Evolutionary conservation across 2,797 vertebrate species (phyloP).

Genomic region (Sebastes minor): DNA sequence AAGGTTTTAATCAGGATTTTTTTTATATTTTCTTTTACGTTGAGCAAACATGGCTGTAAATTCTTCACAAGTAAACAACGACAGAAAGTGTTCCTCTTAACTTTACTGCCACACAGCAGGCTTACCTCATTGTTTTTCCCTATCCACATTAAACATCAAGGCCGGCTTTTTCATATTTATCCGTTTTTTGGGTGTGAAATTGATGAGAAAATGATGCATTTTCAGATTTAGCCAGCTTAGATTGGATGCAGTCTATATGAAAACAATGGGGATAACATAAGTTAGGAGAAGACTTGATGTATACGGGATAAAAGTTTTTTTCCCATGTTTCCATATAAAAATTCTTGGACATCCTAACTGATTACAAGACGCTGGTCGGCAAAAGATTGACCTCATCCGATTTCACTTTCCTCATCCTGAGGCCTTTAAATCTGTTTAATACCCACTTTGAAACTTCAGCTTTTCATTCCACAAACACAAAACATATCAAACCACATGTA

Average conservation of each 20-base stretch:
- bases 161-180: background rate
- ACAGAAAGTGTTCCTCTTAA: background rate
- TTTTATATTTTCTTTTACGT: background rate
- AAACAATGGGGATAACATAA: background rate
- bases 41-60: constrained; percentile 19
- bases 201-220: background rate
- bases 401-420: constrained; percentile 48
- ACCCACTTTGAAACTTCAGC: constrained; percentile 42
- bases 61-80: constrained; percentile 19
- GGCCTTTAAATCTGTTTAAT: constrained; percentile 45
- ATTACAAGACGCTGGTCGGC: constrained; percentile 16
- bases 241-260: background rate
- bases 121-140: constrained; percentile 13
- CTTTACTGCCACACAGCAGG: constrained; percentile 18
- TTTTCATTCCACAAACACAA: constrained; percentile 58
- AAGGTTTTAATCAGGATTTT: background rate
- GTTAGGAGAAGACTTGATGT: background rate
- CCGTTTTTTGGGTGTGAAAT: background rate
- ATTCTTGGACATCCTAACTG: background rate
- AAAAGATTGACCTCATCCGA: constrained; percentile 24
- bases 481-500: constrained; percentile 72
- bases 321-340: background rate
- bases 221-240: background rate
- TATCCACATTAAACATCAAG: background rate
- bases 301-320: background rate